Conservation (phyloP, 2,797 vertebrate species). For the Enteromius mattozi region DNA sequence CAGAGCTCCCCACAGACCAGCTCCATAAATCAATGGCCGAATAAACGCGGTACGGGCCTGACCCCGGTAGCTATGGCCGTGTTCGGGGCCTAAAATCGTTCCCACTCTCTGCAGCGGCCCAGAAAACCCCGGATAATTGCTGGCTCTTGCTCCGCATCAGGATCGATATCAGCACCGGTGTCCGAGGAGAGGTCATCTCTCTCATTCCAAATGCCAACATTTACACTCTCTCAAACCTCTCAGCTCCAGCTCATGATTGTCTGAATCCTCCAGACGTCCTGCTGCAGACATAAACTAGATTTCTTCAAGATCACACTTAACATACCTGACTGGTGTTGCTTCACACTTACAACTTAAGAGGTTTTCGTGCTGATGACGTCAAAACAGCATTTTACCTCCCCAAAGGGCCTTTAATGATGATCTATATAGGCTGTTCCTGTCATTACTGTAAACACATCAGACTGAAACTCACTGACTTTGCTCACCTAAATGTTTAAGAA, state of each 20-base stretch:
- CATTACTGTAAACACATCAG: background rate
- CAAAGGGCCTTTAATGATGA: background rate
- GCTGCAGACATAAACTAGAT: background rate
- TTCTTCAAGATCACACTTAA: background rate
- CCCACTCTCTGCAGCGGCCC: conserved; percentile 30
- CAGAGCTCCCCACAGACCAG: conserved; percentile 53
- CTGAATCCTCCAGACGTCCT: conserved; percentile 7
- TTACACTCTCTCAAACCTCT: conserved; percentile 26
- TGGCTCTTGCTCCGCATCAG: conserved; percentile 44
- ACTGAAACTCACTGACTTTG: background rate
- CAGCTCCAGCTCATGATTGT: background rate
- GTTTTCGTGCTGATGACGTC: background rate
- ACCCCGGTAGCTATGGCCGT: background rate
- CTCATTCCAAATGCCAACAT: conserved; percentile 59
- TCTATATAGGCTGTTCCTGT: background rate
- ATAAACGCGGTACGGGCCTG: conserved; percentile 55
- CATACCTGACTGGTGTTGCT: background rate
- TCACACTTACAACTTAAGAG: background rate
- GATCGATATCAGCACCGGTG: conserved; percentile 60
- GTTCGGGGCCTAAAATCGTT: conserved; percentile 33
- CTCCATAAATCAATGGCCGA: conserved; percentile 63
- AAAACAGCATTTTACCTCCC: background rate
- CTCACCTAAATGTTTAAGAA: too few relatives aligned
- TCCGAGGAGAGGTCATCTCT: conserved; percentile 40
- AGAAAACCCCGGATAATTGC: conserved; percentile 61